Evolutionary conservation across 1,140 invertebrate genomes (phyloP), one percentile per base, ranked within the genome.

Genomic region (Anoplophora glabripennis): DNA sequence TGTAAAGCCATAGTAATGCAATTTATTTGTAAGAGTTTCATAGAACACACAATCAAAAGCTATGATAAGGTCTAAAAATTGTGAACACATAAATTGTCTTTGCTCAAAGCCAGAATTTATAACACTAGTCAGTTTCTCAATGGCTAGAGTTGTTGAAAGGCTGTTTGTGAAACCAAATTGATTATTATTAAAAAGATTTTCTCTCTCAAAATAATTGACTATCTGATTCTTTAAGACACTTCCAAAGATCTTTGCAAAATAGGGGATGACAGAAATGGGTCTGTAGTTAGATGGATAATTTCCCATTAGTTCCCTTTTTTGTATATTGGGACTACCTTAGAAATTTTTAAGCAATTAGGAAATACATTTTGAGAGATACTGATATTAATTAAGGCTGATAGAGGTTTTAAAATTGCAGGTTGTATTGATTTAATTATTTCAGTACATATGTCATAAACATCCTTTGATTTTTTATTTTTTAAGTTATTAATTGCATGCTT

Each of bases 91-190:
- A 15, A 40, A 46, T 15, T 46, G 12, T 15, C 11, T 17, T 14
- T 46, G 9, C 17, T 28, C 44, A 14, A 46, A 46, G 18, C 44
- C 44, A 5, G 14, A 17, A 18, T 15, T 46, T 0, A 46, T 18
- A 1, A 46, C 21, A 17, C 21, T 7, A 17, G 44, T 17, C 17
- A 46, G 11, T 15, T 18, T 46, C 11, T 18, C 44, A 1, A 46
- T 46, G 17, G 3, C 44, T 18, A 18, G 18, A 15, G 17, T 7
- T 11, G 44, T 46, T 46, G 44, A 46, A 46, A 15, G 12, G 7
- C 1, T 46, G 7, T 46, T 46, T 46, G 11, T 46, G 44, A 46
- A 46, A 3, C 17, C 44, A 46, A 46, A 40, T 40, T 40, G 38
- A 12, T 40, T 15, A 12, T 2, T n/a, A 7, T 12, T n/a, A 7